These are phyloP conservation scores for Oryzias melastigma DNA, from an alignment of 2,113 vertebrate species.

Conservation along the genomic window DNA sequence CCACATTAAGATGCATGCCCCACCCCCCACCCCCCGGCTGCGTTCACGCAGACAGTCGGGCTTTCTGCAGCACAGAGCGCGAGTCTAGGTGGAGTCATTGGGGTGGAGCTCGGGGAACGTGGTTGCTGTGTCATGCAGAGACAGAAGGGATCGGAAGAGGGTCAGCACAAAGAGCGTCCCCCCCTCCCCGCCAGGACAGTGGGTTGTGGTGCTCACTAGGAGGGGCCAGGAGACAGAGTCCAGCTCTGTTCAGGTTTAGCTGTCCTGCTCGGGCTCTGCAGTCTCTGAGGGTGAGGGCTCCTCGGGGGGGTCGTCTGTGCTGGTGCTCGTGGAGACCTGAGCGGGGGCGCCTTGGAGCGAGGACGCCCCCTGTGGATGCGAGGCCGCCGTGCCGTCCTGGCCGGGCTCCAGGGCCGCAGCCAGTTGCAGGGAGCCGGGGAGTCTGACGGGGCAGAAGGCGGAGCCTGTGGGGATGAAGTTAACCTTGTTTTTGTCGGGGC, in stretches of 20 bases:
- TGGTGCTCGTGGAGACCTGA: slow-evolving; percentile 90
- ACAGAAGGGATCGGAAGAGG: slow-evolving; percentile 33
- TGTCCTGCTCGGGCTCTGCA: slow-evolving; percentile 79
- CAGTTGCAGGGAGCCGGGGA: slow-evolving; percentile 84
- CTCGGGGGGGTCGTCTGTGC: slow-evolving; percentile 81
- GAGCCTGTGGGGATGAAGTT: slow-evolving; percentile 98
- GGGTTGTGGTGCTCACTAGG: slow-evolving; percentile 42
- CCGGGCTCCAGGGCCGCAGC: slow-evolving; percentile 79
- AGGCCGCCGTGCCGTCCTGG: slow-evolving; percentile 67
- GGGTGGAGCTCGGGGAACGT: slow-evolving; percentile 69
- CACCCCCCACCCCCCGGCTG: slow-evolving; percentile 42
- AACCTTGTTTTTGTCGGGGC: slow-evolving; percentile 99
- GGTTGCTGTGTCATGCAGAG: slow-evolving; percentile 88
- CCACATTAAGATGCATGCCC: slow-evolving; percentile 87
- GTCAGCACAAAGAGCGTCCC: slow-evolving; percentile 53
- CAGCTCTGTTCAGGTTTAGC: slow-evolving; percentile 84
- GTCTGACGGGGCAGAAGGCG: slow-evolving; percentile 95
- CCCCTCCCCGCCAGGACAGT: slow-evolving; percentile 46
- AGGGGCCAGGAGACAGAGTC: slow-evolving; percentile 62
- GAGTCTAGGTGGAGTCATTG: slow-evolving; percentile 60
- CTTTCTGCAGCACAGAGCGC: slow-evolving; percentile 31
- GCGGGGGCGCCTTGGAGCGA: slow-evolving; percentile 76
- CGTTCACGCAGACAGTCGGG: slow-evolving; percentile 26
- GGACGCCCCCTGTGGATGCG: slow-evolving; percentile 52
- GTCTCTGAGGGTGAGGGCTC: slow-evolving; percentile 77